Evolutionary conservation across 2,888 invertebrate species (phyloP), one percentile per base, ranked within the genome.

Genomic region (Gisinianus flammeolus): DNA sequence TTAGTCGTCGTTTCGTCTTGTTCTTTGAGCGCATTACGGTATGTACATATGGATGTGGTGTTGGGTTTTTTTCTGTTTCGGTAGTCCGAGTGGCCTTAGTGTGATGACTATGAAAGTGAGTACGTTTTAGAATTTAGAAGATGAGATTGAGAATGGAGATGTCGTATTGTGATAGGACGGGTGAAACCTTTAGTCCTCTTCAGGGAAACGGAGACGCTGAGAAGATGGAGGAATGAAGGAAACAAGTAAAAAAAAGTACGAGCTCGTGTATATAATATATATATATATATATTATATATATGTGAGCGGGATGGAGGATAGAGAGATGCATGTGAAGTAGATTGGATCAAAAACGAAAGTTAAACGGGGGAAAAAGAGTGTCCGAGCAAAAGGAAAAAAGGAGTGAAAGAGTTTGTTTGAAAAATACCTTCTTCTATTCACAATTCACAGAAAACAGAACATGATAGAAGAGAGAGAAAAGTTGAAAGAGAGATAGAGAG

Each of bases 61-160:
- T 58, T 22, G n/a, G 56, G 44, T 10, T 6, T 6, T 10, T 44
- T 44, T 44, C 44, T 44, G 16, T 24, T 2, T 24, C 22, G 8
- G 24, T 58, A 1, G 1, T 62, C 26, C 16, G 54, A 58, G 6
- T 58, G 12, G 30, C 24, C 19, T 35, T 19, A 58, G 58, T 72
- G 58, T 72, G 30, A 72, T 72, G 72, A 56, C 72, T 72, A 58
- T 72, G 58, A 58, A 72, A 72, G 54, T 56, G 62, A 26, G 62
- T 24, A 26, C 26, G 26, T 26, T 62, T 62, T 62, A 62, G 28
- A 62, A 6, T 26, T 28, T 28, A 33, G 68, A 44, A 68, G 33
- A 74, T 68, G 75, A 69, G 75, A 79, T 79, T 52, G 75, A 72
- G 76, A 79, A 79, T 79, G 76, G 76, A 77, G 79, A 79, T 79